Evolutionary conservation across 2,797 vertebrate genomes (phyloP), one percentile per base, ranked within the genome.

Genomic region (Coregonus ussuriensis): DNA sequence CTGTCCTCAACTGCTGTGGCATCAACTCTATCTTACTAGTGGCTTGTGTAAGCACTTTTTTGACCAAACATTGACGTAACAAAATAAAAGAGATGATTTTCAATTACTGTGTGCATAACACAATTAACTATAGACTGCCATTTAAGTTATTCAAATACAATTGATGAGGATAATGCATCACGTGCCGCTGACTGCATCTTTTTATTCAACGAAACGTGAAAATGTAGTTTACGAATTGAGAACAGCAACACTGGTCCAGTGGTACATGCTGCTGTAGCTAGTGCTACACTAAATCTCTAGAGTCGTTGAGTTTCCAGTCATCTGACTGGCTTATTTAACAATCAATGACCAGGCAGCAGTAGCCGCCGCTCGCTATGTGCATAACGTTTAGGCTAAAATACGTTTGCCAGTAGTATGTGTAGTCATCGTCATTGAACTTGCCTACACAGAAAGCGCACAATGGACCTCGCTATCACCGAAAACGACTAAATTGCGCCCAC

Each of bases 401-500:
- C 21, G 0, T 18, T 59, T 54, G 59, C 59, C 21, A 62, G 59
- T 16, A 25, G 21, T 11, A 62, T 62, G 59, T 62, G 59, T 21
- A 62, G 59, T 62, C 59, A 25, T 62, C n/a, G 59, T 62, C 59
- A 62, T 11, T 62, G 25, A 67, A 33, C 65, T 67, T 15, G 15
- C 65, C 29, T 16, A 33, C 25, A 33, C 65, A 67, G 31, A 35
- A 67, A 35, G 21, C 29, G 15, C 31, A 35, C 31, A 67, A 67
- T 7, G 35, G 16, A 62, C 14, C 21, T 59, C 54, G 18, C 54
- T n/a, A 66, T 14, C 25, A 66, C 13, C 63, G 25, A 66, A 29
- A 67, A 67, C 1, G 6, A 47, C 15, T 33, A 51, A 6, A 14
- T 33, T 9, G 1, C 16, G 16, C 29, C 52, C 14, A 92, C 94